Base-by-base conservation (phyloP, 2,113 vertebrate genomes). In the Motacilla tschutschensis region DNA sequence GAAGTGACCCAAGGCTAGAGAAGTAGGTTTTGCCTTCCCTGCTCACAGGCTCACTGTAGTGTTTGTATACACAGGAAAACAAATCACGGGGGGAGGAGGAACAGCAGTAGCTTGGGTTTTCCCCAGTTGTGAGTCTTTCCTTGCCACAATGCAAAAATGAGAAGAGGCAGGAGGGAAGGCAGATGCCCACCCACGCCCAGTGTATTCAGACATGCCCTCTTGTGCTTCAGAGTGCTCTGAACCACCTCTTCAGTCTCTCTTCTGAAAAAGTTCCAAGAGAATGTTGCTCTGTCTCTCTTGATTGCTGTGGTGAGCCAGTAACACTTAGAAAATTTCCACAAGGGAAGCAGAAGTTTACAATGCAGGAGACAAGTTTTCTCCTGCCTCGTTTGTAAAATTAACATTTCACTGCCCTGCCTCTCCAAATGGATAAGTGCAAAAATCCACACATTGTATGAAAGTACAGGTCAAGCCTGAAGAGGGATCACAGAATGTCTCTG, bases 31-130 rank as follows among this genome's bases (percentile, higher is more conserved):
- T 83, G 18, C 78, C 28, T 77, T 70, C n/a, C 38, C 25, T 4
- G 1, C 35, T 70, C 3, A 3, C 21, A 36, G 35, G 43, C 35
- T 65, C 17, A 6, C 33, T 44, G 47, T 33, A 47, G 12, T 4
- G 1, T 59, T 82, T 50, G 54, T 80, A 70, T 58, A 28, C 3
- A 25, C 5, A 6, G 40, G 25, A 62, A 53, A 81, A 41, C 51
- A 70, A 74, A 71, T 4, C 5, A 3, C 1, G 0, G 14, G 5
- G 14, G 8, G 0, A 8, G 8, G 17, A 8, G 35, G 50, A 54
- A 54, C 7, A 40, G 31, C 46, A 33, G 55, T 38, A 40, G 50
- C 9, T 79, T 47, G 14, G 22, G 18, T n/a, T 43, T 85, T 60
- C 26, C 29, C 14, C 4, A 4, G 17, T 33, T 48, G 33, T 46